Conservation (phyloP, 2,113 vertebrate species). For the Nicator chloris region DNA sequence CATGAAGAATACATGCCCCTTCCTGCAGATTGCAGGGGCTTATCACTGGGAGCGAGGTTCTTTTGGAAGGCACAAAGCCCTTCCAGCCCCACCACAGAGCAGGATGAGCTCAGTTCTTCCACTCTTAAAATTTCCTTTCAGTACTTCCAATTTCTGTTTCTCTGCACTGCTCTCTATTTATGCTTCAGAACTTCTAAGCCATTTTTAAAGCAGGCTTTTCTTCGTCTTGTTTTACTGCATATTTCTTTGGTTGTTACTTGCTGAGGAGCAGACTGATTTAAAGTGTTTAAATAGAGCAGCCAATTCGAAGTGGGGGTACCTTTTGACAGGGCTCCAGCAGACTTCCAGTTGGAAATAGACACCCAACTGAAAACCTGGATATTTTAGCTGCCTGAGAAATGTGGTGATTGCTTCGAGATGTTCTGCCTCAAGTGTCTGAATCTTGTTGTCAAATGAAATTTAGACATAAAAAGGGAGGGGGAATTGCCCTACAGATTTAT, state of each 20-base stretch:
- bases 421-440: not conserved
- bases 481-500: not conserved
- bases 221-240: not conserved
- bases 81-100: not conserved
- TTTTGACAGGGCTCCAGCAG: not conserved
- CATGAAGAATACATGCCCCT: not conserved
- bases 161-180: not conserved
- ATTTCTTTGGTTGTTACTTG: not conserved
- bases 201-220: not conserved
- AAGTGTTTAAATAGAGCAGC: not conserved
- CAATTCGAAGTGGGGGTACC: not conserved
- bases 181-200: not conserved
- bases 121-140: not conserved
- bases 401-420: not conserved
- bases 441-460: not conserved
- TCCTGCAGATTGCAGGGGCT: not conserved
- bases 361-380: not conserved
- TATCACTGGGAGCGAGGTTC: not conserved
- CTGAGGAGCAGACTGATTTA: not conserved
- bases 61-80: not conserved
- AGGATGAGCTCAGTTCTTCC: conserved; percentile 15
- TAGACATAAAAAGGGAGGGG: not conserved
- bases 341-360: not conserved
- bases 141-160: not conserved
- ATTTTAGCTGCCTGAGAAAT: not conserved